Evolutionary conservation across 1,140 invertebrate species (phyloP).

Genomic region (Zaprionus camerounensis): DNA sequence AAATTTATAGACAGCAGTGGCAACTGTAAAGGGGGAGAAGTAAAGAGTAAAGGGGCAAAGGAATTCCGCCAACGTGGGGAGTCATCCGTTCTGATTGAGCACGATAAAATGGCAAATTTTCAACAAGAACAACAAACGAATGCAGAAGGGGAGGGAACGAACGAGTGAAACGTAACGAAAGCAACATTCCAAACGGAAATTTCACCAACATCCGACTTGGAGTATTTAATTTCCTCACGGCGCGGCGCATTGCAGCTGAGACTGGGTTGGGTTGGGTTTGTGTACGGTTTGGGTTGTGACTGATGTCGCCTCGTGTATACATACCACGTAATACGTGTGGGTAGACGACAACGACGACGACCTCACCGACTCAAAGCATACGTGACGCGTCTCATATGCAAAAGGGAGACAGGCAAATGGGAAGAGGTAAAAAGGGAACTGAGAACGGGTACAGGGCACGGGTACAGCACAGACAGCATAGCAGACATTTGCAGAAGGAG

Average conservation of each 20-base stretch:
- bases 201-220: slow-evolving; percentile 75
- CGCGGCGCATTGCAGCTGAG: slow-evolving; percentile 61
- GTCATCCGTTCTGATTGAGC: slow-evolving; percentile 20
- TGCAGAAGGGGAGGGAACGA: neutral
- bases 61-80: slow-evolving; percentile 25
- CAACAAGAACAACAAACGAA: neutral
- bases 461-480: slow-evolving; percentile 24
- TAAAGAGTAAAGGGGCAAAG: neutral
- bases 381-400: slow-evolving; percentile 47
- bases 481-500: slow-evolving; percentile 49
- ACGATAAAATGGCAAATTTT: slow-evolving; percentile 1
- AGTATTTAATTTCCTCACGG: slow-evolving; percentile 78
- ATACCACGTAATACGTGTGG: slow-evolving; percentile 40
- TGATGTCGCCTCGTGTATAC: slow-evolving; percentile 49
- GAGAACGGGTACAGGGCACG: neutral
- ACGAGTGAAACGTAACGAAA: slow-evolving; percentile 11
- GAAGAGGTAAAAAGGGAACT: neutral
- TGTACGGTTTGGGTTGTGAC: neutral
- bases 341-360: slow-evolving; percentile 36
- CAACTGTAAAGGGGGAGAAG: too few relatives aligned
- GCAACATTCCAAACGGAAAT: slow-evolving; percentile 64
- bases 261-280: neutral
- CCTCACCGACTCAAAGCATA: slow-evolving; percentile 9
- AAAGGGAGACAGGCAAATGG: slow-evolving; percentile 14
- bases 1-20: slow-evolving; percentile 11